Evolutionary conservation across 2,113 vertebrate genomes (phyloP).

Genomic region (Ceratotherium simum): DNA sequence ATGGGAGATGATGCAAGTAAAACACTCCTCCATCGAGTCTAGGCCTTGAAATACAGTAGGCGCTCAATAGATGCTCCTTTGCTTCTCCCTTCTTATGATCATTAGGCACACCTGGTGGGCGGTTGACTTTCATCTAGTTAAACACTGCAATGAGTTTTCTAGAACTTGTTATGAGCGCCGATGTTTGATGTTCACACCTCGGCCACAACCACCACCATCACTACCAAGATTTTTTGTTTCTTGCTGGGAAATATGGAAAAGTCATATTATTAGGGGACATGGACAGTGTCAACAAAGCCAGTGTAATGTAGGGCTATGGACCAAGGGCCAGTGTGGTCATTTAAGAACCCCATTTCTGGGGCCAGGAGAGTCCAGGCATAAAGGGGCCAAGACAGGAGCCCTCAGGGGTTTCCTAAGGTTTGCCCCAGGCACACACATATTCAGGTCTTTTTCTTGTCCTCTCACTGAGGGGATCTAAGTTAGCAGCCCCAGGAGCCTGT

Average conservation of each 20-base stretch:
- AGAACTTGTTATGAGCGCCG: too few species aligned
- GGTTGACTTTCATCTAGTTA: background rate
- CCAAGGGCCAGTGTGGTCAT: too few species aligned
- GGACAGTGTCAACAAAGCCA: background rate
- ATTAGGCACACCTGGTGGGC: background rate
- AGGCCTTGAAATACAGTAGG: background rate
- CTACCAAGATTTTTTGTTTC: too few species aligned
- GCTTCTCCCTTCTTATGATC: background rate
- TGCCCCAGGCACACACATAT: accelerated
- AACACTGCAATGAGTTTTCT: background rate
- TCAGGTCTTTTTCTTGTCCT: background rate
- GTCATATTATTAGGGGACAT: too few species aligned
- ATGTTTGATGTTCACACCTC: background rate
- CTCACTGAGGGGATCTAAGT: accelerated
- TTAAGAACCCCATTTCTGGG: background rate
- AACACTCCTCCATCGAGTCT: too few species aligned
- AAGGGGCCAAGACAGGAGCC: background rate
- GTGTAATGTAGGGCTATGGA: background rate
- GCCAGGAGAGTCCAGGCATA: background rate
- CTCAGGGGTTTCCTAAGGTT: background rate
- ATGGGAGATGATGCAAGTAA: background rate
- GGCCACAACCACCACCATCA: accelerated
- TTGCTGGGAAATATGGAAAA: too few species aligned
- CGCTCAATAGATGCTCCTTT: background rate
- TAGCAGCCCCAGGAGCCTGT: accelerated